Evolutionary conservation across 1,140 invertebrate genomes (phyloP).

Genomic region (Euwallacea similis): DNA sequence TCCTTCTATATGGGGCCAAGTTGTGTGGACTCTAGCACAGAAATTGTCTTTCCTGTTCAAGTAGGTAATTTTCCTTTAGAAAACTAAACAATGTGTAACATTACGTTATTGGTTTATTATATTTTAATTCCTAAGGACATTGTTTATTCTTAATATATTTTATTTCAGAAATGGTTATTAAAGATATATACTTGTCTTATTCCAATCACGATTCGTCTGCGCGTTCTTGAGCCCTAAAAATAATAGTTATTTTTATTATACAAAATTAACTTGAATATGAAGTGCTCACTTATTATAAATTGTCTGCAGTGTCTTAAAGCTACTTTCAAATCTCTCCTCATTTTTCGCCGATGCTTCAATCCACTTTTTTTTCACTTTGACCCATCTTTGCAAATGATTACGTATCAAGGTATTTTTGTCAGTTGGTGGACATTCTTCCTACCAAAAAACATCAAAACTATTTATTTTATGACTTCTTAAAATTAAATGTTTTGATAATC

Average conservation of each 20-base stretch:
- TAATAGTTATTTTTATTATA: too few relatives aligned
- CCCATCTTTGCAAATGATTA: slow-evolving; percentile 64
- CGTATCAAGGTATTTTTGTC: slow-evolving; percentile 57
- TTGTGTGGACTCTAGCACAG: slow-evolving; percentile 5
- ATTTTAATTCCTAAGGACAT: slow-evolving; percentile 18
- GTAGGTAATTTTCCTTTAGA: slow-evolving; percentile 13
- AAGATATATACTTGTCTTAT: background rate
- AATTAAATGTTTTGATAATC: background rate
- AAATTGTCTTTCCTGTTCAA: background rate
- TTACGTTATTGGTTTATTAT: slow-evolving; percentile 7
- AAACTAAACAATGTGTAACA: slow-evolving; percentile 14
- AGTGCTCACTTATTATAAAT: slow-evolving; percentile 65
- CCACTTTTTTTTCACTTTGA: slow-evolving; percentile 65
- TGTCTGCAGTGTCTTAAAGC: slow-evolving; percentile 64
- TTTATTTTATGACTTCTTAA: slow-evolving; percentile 18
- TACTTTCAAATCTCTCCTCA: slow-evolving; percentile 63
- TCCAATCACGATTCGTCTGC: slow-evolving; percentile 32
- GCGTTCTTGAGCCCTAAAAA: slow-evolving; percentile 49
- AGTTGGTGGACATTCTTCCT: slow-evolving; percentile 59
- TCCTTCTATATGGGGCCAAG: slow-evolving; percentile 24
- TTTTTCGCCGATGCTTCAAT: slow-evolving; percentile 63
- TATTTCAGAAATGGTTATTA: slow-evolving; percentile 22
- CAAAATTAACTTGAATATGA: background rate
- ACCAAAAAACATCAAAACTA: slow-evolving; percentile 27
- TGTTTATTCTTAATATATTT: slow-evolving; percentile 34